phyloP scores from a whole-genome alignment of 2,113 vertebrate species.

The Calyptomena viridis region DNA sequence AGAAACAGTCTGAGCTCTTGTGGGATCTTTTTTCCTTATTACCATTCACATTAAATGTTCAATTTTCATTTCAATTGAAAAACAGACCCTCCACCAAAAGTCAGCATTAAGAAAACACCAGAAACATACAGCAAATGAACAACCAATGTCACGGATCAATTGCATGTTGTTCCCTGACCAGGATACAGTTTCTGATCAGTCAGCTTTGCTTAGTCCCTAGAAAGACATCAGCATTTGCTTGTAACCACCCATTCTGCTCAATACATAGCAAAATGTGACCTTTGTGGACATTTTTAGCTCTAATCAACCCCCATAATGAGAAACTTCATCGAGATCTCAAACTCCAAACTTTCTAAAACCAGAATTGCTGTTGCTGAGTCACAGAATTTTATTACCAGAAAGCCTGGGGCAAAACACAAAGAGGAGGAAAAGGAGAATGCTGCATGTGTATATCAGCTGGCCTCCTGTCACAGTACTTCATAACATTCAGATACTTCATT shows the following conservation, averaged over 20 bases:
- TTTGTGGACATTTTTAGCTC: background rate
- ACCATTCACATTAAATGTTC: background rate
- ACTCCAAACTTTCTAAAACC: background rate
- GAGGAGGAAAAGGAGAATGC: background rate
- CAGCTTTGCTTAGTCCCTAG: background rate
- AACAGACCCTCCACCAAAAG: background rate
- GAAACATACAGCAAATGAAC: background rate
- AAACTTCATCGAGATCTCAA: background rate
- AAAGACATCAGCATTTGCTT: background rate
- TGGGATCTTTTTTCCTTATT: background rate
- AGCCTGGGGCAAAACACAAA: background rate
- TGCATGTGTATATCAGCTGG: background rate
- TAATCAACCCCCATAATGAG: slow-evolving; percentile 6
- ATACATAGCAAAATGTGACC: background rate
- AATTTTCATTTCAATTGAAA: background rate
- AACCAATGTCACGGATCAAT: background rate
- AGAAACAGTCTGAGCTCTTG: background rate
- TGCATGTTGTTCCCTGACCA: background rate
- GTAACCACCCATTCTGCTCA: background rate
- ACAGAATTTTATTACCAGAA: slow-evolving; percentile 3
- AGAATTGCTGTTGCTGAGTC: background rate
- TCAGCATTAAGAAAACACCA: background rate
- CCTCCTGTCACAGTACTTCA: background rate
- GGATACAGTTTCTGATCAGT: background rate
- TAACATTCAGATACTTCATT: background rate